Conservation (phyloP, 2,888 invertebrate species). For the Choristoneura rosaceana region DNA sequence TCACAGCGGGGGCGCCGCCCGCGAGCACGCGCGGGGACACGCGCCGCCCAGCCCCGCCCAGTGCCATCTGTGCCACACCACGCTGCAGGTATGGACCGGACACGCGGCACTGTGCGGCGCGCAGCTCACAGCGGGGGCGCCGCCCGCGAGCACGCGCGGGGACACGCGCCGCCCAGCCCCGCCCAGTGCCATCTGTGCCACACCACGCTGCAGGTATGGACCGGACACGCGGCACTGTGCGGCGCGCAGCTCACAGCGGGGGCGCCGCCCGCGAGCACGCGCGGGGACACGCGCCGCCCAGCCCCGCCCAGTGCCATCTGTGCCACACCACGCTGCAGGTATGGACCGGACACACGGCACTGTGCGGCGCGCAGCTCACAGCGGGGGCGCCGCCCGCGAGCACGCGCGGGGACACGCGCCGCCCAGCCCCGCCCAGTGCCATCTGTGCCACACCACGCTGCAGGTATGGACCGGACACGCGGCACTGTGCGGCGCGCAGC, state of each 20-base stretch:
- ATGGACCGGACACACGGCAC: constrained; percentile 48
- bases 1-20: no score
- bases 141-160: no score
- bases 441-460: constrained; percentile 56
- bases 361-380: constrained; percentile 51
- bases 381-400: constrained; percentile 55
- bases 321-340: constrained; percentile 52
- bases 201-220: constrained; percentile 60
- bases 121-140: no score
- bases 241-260: constrained; percentile 65
- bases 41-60: constrained; percentile 48
- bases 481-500: constrained; percentile 52
- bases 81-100: no score
- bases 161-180: no score
- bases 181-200: constrained; percentile 51
- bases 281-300: constrained; percentile 53
- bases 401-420: constrained; percentile 56
- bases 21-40: constrained; percentile 54
- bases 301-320: constrained; percentile 57
- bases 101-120: no score
- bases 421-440: constrained; percentile 53
- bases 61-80: no score
- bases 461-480: constrained; percentile 46
- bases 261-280: constrained; percentile 56
- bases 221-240: constrained; percentile 67